A percentile compares a stretch with the other conserved stretches of the same genome.
Evolutionary conservation across 2,113 vertebrate genomes (phyloP).

Genomic region (Periophthalmodon schlosseri): DNA sequence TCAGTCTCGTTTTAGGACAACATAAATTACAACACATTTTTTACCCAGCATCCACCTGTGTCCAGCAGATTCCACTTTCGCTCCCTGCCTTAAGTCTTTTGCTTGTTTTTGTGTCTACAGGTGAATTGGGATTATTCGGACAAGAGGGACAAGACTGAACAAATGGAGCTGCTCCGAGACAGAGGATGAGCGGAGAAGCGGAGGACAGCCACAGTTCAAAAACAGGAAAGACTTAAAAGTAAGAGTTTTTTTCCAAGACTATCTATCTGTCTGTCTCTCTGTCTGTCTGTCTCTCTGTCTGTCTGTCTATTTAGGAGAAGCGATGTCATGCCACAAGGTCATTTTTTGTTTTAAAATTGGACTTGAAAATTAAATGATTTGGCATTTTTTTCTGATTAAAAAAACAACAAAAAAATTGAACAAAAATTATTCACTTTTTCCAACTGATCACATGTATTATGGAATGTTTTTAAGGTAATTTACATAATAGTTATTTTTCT

Average conservation of each 20-base stretch:
- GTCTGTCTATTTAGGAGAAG: too few species aligned
- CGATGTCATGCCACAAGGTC: too few species aligned
- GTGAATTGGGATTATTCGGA: constrained; percentile 47
- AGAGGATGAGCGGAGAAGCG: constrained; percentile 43
- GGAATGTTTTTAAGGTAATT: too few species aligned
- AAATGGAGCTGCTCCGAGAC: constrained; percentile 46
- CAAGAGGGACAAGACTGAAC: constrained; percentile 28
- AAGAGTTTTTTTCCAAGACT: not conserved
- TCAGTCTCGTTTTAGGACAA: constrained; percentile 56
- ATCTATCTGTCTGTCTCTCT: too few species aligned
- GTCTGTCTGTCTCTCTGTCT: too few species aligned
- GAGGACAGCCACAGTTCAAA: constrained; percentile 43
- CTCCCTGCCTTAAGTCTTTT: constrained; percentile 24
- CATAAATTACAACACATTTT: constrained; percentile 32
- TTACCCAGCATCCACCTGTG: constrained; percentile 18
- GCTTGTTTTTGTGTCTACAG: constrained; percentile 48
- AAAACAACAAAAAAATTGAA: too few species aligned
- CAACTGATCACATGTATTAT: too few species aligned
- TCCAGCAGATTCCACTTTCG: constrained; percentile 36
- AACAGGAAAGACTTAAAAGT: constrained; percentile 39
- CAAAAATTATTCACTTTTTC: too few species aligned
- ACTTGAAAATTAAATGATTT: not conserved
- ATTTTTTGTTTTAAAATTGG: not conserved
- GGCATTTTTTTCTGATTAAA: too few species aligned
- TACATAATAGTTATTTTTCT: too few species aligned